phyloP scores from a whole-genome alignment of 2,797 vertebrate genomes.

The Iguana delicatissima region DNA sequence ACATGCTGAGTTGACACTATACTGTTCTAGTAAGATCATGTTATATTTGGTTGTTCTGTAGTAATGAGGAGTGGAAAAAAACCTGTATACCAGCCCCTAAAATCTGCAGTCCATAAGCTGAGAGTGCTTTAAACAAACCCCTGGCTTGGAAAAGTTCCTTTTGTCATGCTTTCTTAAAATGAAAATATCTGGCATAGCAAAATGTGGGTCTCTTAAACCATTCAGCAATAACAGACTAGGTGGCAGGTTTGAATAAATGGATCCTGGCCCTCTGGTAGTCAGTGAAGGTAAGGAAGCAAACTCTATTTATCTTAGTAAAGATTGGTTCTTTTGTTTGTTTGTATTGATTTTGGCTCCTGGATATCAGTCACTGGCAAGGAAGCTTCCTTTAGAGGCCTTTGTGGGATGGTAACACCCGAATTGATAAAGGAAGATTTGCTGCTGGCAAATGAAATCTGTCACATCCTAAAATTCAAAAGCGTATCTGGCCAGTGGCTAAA shows the following conservation, averaged over 20 bases:
- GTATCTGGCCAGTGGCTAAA: constrained; percentile 15
- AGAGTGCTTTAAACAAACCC: not conserved
- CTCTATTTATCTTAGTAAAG: constrained; percentile 8
- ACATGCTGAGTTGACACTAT: no score
- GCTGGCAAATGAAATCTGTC: constrained; percentile 14
- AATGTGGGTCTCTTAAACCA: not conserved
- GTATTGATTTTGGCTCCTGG: constrained; percentile 12
- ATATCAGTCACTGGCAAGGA: not conserved
- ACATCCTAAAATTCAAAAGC: not conserved
- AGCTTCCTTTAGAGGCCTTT: not conserved
- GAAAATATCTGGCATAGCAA: not conserved
- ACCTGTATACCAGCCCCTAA: not conserved
- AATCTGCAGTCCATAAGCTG: not conserved
- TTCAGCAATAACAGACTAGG: not conserved
- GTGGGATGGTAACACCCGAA: constrained; percentile 6
- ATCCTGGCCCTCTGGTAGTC: not conserved
- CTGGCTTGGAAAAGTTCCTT: not conserved
- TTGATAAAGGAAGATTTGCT: constrained; percentile 16
- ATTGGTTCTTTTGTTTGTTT: not conserved
- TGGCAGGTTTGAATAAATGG: not conserved
- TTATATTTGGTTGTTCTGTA: not conserved
- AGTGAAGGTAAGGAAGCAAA: not conserved
- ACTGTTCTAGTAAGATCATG: not conserved
- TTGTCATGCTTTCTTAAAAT: not conserved
- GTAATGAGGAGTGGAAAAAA: not conserved